These are phyloP conservation scores for Hanleya hanleyi DNA, from an alignment of 2,888 invertebrate species.

Conservation along the genomic window DNA sequence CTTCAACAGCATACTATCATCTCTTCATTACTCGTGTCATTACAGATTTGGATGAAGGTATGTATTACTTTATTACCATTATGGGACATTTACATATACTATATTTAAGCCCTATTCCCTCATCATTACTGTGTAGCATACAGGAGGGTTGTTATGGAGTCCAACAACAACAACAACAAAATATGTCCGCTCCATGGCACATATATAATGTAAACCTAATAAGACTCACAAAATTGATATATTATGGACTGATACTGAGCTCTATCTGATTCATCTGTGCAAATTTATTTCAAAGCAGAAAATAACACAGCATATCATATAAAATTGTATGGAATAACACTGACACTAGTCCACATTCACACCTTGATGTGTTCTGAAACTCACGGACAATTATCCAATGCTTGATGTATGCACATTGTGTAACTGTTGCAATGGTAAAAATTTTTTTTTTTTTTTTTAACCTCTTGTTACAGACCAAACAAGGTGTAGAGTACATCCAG, in stretches of 20 bases:
- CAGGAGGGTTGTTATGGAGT: neutral
- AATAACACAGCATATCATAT: neutral
- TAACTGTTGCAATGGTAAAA: neutral
- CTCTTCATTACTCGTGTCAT: conserved; percentile 55
- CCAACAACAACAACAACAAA: neutral
- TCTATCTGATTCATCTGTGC: too few relatives aligned
- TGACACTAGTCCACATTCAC: too few relatives aligned
- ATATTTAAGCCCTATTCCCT: neutral
- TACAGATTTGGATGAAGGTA: conserved; percentile 61
- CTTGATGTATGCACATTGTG: neutral
- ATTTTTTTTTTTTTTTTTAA: neutral
- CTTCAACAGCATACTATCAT: conserved; percentile 60
- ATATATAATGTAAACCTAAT: too few relatives aligned
- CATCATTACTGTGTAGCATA: neutral
- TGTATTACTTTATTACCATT: neutral
- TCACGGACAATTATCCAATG: too few relatives aligned
- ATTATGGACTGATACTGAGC: too few relatives aligned
- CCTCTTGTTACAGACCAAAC: conserved; percentile 49
- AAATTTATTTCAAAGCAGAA: neutral
- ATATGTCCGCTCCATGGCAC: neutral
- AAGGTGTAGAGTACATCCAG: conserved; percentile 63
- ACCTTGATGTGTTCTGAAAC: too few relatives aligned
- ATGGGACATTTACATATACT: neutral
- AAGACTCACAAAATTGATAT: too few relatives aligned
- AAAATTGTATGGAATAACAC: too few relatives aligned